Evolutionary conservation across 2,888 invertebrate species (phyloP).

Genomic region (Exephanes ischioxanthus): DNA sequence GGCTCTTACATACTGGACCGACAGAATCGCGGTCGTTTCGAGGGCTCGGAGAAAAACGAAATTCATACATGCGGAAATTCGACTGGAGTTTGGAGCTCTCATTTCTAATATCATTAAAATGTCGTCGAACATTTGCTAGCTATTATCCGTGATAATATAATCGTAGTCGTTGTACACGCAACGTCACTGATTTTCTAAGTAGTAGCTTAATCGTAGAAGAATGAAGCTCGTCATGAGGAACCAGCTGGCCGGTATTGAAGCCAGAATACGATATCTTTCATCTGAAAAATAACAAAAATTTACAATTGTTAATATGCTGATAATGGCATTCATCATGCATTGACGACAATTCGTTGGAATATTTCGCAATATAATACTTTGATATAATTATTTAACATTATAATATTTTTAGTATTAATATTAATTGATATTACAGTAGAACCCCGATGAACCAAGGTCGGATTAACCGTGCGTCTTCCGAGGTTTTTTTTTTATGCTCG

Average conservation of each 20-base stretch:
- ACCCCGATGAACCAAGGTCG: no score
- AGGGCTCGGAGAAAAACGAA: slow-evolving; percentile 6
- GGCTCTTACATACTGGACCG: not conserved
- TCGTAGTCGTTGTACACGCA: slow-evolving; percentile 36
- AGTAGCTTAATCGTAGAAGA: slow-evolving; percentile 81
- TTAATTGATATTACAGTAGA: no score
- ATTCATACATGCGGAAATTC: not conserved
- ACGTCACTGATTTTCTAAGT: slow-evolving; percentile 81
- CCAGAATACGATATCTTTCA: slow-evolving; percentile 91
- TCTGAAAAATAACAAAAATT: slow-evolving; percentile 87
- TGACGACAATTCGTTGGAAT: no score
- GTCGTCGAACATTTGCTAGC: slow-evolving; percentile 50
- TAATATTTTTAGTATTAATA: no score
- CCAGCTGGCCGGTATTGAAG: slow-evolving; percentile 92
- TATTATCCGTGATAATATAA: slow-evolving; percentile 29
- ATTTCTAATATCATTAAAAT: slow-evolving; percentile 42
- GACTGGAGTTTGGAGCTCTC: not conserved
- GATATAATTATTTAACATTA: no score
- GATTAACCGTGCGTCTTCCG: no score
- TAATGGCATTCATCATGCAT: not conserved
- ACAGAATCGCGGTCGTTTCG: not conserved
- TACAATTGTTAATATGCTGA: not conserved
- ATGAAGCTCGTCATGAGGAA: slow-evolving; percentile 91
- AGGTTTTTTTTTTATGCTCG: no score
- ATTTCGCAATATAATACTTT: no score